Base-by-base conservation (phyloP, 2,797 vertebrate species). In the Poeciliopsis infans region DNA sequence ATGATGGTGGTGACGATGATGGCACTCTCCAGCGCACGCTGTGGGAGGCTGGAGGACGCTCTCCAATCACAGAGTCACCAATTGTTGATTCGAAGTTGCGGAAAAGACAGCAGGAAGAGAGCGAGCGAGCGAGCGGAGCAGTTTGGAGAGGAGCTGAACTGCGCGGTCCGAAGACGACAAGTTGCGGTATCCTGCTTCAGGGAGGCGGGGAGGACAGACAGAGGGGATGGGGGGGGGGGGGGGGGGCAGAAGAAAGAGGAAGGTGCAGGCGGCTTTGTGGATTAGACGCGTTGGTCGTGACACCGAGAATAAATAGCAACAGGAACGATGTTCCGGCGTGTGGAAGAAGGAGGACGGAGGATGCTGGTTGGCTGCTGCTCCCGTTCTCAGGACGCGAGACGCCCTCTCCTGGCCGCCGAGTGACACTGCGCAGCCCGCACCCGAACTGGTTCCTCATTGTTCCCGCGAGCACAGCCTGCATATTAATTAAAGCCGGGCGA, bases 391-490 rank as follows among this genome's bases (percentile, higher is more conserved):
- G 89, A 81, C 76, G 43, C 74, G 74, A 89, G 91, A 89, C 91
- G 96, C 95, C 95, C 94, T 90, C 96, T 96, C 72, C 94, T 95
- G 95, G 95, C 75, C 86, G 76, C 69, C n/a, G 79, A 61, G 86
- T 47, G 86, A 46, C 72, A 75, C 86, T 82, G 70, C 31, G n/a
- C 88, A 84, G 81, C 79, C 66, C 45, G 7, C 57, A 73, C 76
- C 76, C 28, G 77, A 43, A 77, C 61, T 69, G 73, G 74, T 77
- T 75, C 36, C 79, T 41, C 77, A 79, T 83, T 86, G 83, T 88
- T 80, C 84, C 74, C 80, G 7, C 36, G 68, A 53, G 47, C 82
- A 82, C 76, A 85, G 71, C 53, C 85, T 87, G 87, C 77, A 90
- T 91, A 64, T 80, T 74, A 88, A 86, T 85, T 73, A 82, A 57